Evolutionary conservation across 2,113 vertebrate species (phyloP).

Genomic region (Eonycteris spelaea): DNA sequence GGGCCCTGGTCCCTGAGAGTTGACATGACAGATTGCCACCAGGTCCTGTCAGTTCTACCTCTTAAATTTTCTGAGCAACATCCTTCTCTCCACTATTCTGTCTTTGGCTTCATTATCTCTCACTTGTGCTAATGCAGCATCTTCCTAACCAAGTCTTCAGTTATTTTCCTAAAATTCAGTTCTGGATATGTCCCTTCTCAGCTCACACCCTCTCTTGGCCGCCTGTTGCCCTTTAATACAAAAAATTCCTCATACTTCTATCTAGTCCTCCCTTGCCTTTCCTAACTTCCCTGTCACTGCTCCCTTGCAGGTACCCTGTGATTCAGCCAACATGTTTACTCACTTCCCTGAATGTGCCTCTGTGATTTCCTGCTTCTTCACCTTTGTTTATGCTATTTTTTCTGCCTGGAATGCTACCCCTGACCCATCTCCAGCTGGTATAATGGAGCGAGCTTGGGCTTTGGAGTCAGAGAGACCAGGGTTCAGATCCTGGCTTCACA

Average conservation of each 20-base stretch:
- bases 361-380: slow-evolving; percentile 49
- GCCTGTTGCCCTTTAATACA: background rate
- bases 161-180: slow-evolving; percentile 1
- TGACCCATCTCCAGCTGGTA: slow-evolving; percentile 2
- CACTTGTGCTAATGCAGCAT: background rate
- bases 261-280: background rate
- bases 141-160: background rate
- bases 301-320: slow-evolving; percentile 57
- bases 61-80: background rate
- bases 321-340: slow-evolving; percentile 38
- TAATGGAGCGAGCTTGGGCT: slow-evolving; percentile 53
- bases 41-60: background rate
- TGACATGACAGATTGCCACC: background rate
- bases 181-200: background rate
- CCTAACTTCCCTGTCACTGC: slow-evolving; percentile 42
- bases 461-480: slow-evolving; percentile 52
- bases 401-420: slow-evolving; percentile 54
- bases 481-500: slow-evolving; percentile 51
- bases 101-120: background rate
- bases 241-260: background rate
- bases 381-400: slow-evolving; percentile 59
- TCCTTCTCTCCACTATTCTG: background rate
- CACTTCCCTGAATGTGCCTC: slow-evolving; percentile 52
- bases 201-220: background rate
- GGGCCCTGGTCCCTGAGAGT: background rate